Conservation (phyloP, 1,140 invertebrate genomes). For the Drosophila bocqueti region DNA sequence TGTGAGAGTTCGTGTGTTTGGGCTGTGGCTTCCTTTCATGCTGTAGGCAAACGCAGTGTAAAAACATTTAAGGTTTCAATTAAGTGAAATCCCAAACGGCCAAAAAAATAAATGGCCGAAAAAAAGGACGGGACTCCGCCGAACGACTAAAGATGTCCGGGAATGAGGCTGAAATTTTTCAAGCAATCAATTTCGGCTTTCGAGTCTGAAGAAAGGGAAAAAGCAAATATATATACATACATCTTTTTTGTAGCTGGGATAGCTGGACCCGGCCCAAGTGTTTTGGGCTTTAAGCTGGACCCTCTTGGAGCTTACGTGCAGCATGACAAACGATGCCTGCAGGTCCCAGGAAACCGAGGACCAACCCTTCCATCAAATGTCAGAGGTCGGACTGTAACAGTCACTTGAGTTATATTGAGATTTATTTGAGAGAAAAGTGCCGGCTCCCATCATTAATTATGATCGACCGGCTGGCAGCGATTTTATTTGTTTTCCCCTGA, state of each 20-base stretch:
- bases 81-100: slow-evolving; percentile 73
- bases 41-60: slow-evolving; percentile 63
- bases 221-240: slow-evolving; percentile 27
- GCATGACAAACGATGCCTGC: slow-evolving; percentile 75
- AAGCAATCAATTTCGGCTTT: slow-evolving; percentile 74
- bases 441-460: slow-evolving; percentile 72
- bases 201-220: slow-evolving; percentile 31
- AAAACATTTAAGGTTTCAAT: slow-evolving; percentile 83
- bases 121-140: slow-evolving; percentile 39
- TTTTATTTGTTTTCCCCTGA: slow-evolving; percentile 63
- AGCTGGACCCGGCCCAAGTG: slow-evolving; percentile 18
- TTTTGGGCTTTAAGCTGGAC: slow-evolving; percentile 35
- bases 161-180: slow-evolving; percentile 60
- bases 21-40: slow-evolving; percentile 44
- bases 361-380: slow-evolving; percentile 78
- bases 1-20: slow-evolving; percentile 5
- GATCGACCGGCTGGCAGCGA: slow-evolving; percentile 42
- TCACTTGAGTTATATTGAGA: slow-evolving; percentile 81
- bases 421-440: slow-evolving; percentile 56
- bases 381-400: slow-evolving; percentile 73
- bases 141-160: slow-evolving; percentile 44
- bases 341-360: not conserved
- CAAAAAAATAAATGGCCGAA: slow-evolving; percentile 57
- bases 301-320: slow-evolving; percentile 60
- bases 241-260: slow-evolving; percentile 2